phyloP scores from a whole-genome alignment of 2,888 invertebrate species.

The Orthonevra nobilis region DNA sequence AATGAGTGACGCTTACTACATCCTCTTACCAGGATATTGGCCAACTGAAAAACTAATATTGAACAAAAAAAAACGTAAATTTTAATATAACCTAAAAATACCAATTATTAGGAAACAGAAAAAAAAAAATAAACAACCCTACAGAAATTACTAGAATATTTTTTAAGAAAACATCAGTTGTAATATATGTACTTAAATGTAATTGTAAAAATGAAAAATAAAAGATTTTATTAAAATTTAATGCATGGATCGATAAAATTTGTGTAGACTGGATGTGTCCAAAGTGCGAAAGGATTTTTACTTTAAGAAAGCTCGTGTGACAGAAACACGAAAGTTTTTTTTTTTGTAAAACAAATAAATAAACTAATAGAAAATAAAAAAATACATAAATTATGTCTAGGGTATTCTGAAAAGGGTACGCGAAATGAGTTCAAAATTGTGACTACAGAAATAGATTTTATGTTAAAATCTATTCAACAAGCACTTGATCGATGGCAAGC shows the following conservation, averaged over 20 bases:
- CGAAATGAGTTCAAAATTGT: slow-evolving; percentile 36
- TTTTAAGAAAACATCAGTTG: slow-evolving; percentile 43
- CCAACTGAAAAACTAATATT: no score
- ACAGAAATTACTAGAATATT: slow-evolving; percentile 26
- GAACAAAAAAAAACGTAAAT: not conserved
- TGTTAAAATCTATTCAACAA: slow-evolving; percentile 66
- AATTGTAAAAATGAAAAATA: slow-evolving; percentile 46
- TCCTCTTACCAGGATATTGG: slow-evolving; percentile 53
- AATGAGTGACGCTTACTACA: no score
- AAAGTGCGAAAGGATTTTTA: slow-evolving; percentile 37
- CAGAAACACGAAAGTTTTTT: slow-evolving; percentile 35
- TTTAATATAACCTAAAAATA: slow-evolving; percentile 7
- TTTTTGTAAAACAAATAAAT: slow-evolving; percentile 53
- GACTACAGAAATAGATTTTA: slow-evolving; percentile 64
- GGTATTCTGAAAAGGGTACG: slow-evolving; percentile 43
- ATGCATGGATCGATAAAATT: no score
- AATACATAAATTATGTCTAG: not conserved
- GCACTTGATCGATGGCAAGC: not conserved
- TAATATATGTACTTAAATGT: slow-evolving; percentile 45
- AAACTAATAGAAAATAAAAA: slow-evolving; percentile 9
- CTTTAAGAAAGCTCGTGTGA: slow-evolving; percentile 21
- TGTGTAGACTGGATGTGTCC: slow-evolving; percentile 15
- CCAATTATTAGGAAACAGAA: slow-evolving; percentile 42
- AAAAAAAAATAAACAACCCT: not conserved
- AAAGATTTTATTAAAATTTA: slow-evolving; percentile 28